Conservation (phyloP, 1,140 invertebrate genomes). For the Bicyclus anynana region DNA sequence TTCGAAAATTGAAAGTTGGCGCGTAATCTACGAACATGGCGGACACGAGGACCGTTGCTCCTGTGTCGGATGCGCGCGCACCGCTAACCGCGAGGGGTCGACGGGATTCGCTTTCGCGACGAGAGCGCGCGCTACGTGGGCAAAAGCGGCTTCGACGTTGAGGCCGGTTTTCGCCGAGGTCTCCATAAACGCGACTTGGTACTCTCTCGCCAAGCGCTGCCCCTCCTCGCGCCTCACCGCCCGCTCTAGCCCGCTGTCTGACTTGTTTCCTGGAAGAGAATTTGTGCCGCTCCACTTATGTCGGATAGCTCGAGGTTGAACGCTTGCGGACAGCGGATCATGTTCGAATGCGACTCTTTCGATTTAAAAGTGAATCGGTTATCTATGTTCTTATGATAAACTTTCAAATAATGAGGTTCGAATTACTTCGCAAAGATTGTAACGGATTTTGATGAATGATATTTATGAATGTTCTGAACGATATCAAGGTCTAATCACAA, state of each 20-base stretch:
- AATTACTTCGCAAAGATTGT: background rate
- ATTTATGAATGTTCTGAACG: too few species aligned
- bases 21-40: conserved; percentile 53
- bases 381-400: background rate
- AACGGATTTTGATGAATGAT: too few species aligned
- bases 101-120: conserved; percentile 65
- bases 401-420: background rate
- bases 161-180: conserved; percentile 91
- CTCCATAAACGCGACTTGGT: conserved; percentile 92
- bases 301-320: background rate
- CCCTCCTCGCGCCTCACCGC: conserved; percentile 88
- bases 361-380: background rate
- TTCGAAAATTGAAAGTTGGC: conserved; percentile 12
- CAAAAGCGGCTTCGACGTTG: conserved; percentile 90
- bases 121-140: conserved; percentile 84
- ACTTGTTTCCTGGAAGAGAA: conserved; percentile 86
- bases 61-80: conserved; percentile 63
- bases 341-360: conserved; percentile 1
- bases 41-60: conserved; percentile 65
- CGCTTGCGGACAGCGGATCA: background rate
- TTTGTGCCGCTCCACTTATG: conserved; percentile 22
- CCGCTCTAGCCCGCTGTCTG: conserved; percentile 85
- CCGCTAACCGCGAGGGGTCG: conserved; percentile 57
- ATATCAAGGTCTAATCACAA: too few species aligned
- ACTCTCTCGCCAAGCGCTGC: conserved; percentile 87